Conservation (phyloP, 2,888 invertebrate species). For the Archips crataeganus region DNA sequence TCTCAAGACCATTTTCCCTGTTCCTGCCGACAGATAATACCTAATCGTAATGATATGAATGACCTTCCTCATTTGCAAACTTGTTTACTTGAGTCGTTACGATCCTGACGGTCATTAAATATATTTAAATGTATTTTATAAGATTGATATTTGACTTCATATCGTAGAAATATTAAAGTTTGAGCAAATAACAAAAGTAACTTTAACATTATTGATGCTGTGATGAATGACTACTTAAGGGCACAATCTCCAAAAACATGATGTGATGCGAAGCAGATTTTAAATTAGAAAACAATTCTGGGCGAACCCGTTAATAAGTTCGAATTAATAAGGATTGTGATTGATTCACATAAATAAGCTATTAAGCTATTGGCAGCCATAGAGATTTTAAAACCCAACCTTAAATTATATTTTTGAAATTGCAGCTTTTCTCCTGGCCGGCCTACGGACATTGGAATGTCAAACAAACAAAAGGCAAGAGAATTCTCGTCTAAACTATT, state of each 20-base stretch:
- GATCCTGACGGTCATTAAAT: not conserved
- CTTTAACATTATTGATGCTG: too few species aligned
- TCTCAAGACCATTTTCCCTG: not conserved
- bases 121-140: not conserved
- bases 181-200: too few species aligned
- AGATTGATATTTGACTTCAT: not conserved
- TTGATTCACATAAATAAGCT: too few species aligned
- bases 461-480: conserved; percentile 44
- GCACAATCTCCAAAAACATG: too few species aligned
- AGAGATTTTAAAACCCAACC: too few species aligned
- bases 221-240: too few species aligned
- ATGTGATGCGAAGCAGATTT: too few species aligned
- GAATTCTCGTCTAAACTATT: conserved; percentile 78
- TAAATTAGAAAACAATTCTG: too few species aligned
- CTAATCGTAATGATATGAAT: conserved; percentile 23
- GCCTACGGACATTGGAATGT: conserved; percentile 58
- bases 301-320: too few species aligned
- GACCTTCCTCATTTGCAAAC: conserved; percentile 27
- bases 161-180: not conserved
- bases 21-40: conserved; percentile 17
- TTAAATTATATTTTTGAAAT: conserved; percentile 21
- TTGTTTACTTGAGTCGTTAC: conserved; percentile 5
- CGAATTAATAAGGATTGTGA: too few species aligned
- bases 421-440: conserved; percentile 57
- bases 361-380: too few species aligned